Base-by-base conservation (phyloP, 1,140 invertebrate genomes). In the Idris sp. region DNA sequence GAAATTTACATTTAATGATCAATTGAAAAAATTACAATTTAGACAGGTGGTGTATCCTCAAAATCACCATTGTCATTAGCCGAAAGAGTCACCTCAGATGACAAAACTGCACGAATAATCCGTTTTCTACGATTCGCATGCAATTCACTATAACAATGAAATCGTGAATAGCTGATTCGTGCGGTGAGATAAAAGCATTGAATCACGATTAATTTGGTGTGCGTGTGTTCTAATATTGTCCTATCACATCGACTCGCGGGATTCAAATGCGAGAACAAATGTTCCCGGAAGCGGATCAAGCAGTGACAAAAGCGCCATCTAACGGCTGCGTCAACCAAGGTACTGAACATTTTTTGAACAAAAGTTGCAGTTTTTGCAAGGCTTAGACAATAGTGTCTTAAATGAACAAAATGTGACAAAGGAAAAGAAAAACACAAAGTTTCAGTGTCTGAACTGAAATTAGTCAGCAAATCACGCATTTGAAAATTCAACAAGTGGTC, bases 121-220 rank as follows among this genome's bases (percentile, higher is more conserved):
- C 69, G 46, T 30, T 56, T 10, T 67, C 71, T 74, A 74, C 61
- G 48, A 56, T 26, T 74, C 41, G 71, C 71, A 74, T 74, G 71
- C 71, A 74, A 67, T 62, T 14, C 71, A 67, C 71, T 74, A 74
- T 51, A 54, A 73, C 54, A 67, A 74, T 74, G 62, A 74, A 51
- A 67, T 61, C 44, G 44, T 74, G 71, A 62, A 54, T 67, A 54
- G 40, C 56, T 74, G 61, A 74, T 72, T 46, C 58, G 58, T 74
- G 71, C 61, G 62, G 28, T 74, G 71, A 68, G 56, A 68, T 58
- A 51, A 58, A 74, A 74, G 71, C 61, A 28, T 59, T 56, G 48
- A 61, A 48, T 58, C 71, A 40, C 62, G 62, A 49, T 48, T 61
- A 59, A 54, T 46, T 46, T 54, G 54, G 30, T 62, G 62, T 62